These are phyloP conservation scores for Centropristis striata DNA, from an alignment of 2,113 vertebrate species.

Conservation along the genomic window DNA sequence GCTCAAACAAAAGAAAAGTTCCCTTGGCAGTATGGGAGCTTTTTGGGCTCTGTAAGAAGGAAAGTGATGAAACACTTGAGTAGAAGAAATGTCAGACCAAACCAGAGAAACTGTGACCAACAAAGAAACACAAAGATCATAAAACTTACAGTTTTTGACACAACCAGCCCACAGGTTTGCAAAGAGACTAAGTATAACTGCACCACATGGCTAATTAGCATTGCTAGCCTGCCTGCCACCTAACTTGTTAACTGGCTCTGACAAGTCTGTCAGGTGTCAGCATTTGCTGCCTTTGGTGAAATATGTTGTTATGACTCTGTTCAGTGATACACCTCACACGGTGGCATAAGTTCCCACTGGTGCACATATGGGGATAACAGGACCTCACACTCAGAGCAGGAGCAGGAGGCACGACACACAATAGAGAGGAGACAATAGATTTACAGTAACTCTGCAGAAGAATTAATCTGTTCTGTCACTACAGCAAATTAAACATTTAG, in stretches of 20 bases:
- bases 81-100: constrained; percentile 54
- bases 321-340: constrained; percentile 35
- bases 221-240: constrained; percentile 51
- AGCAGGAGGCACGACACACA: constrained; percentile 7
- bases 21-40: constrained; percentile 51
- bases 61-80: constrained; percentile 73
- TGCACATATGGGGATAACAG: constrained; percentile 21
- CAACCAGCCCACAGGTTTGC: constrained; percentile 33
- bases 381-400: constrained; percentile 7
- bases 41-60: constrained; percentile 45
- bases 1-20: constrained; percentile 72
- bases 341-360: constrained; percentile 21
- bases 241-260: constrained; percentile 54
- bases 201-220: constrained; percentile 73
- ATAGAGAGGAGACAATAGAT: background rate
- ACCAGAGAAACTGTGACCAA: constrained; percentile 41
- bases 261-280: constrained; percentile 37
- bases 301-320: constrained; percentile 30
- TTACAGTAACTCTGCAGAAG: constrained; percentile 8
- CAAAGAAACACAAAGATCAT: constrained; percentile 40
- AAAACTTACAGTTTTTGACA: constrained; percentile 29
- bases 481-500: constrained; percentile 55
- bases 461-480: constrained; percentile 31
- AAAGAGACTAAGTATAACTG: constrained; percentile 9
- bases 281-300: constrained; percentile 40